These are phyloP conservation scores for Drosophila tristis DNA, from an alignment of 1,140 invertebrate genomes.

Conservation along the genomic window DNA sequence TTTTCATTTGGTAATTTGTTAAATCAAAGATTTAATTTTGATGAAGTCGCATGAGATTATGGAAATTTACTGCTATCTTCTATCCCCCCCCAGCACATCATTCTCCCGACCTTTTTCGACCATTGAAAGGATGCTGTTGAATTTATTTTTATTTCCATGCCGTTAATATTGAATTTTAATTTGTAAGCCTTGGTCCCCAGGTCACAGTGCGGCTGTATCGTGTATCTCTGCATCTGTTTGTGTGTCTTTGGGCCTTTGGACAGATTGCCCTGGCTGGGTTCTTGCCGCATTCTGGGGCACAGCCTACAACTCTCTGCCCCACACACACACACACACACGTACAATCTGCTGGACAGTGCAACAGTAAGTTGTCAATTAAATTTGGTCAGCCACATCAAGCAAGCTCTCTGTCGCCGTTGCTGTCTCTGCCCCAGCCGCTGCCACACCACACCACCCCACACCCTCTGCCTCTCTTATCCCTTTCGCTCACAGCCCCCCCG, in stretches of 20 bases:
- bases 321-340: neutral
- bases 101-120: neutral
- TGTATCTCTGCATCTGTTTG: slow-evolving; percentile 32
- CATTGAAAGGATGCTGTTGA: slow-evolving; percentile 53
- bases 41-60: slow-evolving; percentile 82
- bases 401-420: slow-evolving; percentile 23
- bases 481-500: neutral
- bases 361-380: slow-evolving; percentile 83
- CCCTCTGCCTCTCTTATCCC: neutral
- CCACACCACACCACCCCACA: neutral
- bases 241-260: slow-evolving; percentile 74
- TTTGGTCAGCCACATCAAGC: slow-evolving; percentile 80
- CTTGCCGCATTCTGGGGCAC: slow-evolving; percentile 9
- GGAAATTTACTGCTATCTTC: slow-evolving; percentile 66
- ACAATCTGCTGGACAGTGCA: slow-evolving; percentile 33
- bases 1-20: slow-evolving; percentile 69
- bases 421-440: slow-evolving; percentile 10
- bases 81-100: neutral
- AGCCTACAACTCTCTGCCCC: neutral
- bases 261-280: slow-evolving; percentile 61
- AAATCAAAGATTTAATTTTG: slow-evolving; percentile 83
- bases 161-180: slow-evolving; percentile 84
- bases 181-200: slow-evolving; percentile 62
- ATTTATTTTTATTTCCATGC: slow-evolving; percentile 75
- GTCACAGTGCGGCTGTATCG: slow-evolving; percentile 11